Evolutionary conservation across 2,113 vertebrate genomes (phyloP).

Genomic region (Salvator merianae): DNA sequence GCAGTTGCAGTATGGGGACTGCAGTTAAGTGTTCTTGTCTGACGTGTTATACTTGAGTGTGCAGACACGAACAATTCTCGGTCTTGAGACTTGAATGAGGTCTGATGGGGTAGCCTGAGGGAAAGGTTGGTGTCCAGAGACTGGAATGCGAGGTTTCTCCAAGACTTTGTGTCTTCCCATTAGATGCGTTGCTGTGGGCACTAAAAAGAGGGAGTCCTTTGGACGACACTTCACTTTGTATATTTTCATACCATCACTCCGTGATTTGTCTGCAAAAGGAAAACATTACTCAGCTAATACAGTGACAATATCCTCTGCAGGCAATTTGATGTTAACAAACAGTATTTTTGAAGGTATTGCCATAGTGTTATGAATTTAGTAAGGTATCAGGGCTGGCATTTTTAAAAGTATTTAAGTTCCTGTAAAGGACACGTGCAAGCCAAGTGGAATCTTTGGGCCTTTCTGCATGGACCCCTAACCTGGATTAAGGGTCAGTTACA

Average conservation of each 20-base stretch:
- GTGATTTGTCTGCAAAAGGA: constrained; percentile 38
- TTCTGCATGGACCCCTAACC: no score
- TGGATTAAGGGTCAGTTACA: no score
- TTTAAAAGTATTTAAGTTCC: no score
- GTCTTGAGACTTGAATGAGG: constrained; percentile 63
- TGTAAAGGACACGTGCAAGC: no score
- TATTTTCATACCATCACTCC: constrained; percentile 31
- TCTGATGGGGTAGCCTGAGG: constrained; percentile 51
- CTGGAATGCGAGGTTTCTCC: constrained; percentile 11
- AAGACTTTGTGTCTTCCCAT: constrained; percentile 44
- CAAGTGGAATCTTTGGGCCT: no score
- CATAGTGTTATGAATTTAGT: neutral
- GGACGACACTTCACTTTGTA: constrained; percentile 53
- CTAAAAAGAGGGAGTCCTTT: constrained; percentile 61
- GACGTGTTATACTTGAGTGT: constrained; percentile 12
- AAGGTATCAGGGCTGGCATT: no score
- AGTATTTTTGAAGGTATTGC: neutral
- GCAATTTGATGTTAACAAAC: neutral
- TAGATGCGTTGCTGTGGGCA: constrained; percentile 52
- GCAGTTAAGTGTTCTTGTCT: neutral
- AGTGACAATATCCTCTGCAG: neutral
- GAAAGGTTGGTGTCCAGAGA: constrained; percentile 31
- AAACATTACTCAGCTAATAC: neutral
- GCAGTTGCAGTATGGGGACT: neutral
- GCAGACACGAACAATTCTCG: constrained; percentile 53